Conservation (phyloP, 2,888 invertebrate genomes). For the Ariolimax columbianus region DNA sequence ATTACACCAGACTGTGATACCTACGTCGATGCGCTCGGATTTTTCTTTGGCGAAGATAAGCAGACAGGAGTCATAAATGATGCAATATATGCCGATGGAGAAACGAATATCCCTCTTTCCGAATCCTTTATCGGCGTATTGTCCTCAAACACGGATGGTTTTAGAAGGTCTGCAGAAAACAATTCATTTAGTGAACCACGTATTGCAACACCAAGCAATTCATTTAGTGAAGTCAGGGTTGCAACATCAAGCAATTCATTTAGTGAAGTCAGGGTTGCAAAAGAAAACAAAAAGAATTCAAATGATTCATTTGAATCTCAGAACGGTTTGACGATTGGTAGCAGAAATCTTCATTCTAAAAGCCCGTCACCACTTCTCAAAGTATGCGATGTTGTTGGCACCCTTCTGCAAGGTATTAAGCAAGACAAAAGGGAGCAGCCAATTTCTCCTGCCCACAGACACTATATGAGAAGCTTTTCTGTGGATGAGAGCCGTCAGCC, state of each 20-base stretch:
- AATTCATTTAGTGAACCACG: not conserved
- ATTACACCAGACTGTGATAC: conserved; percentile 26
- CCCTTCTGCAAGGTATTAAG: not conserved
- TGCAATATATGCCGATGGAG: too few relatives aligned
- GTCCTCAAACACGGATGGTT: too few relatives aligned
- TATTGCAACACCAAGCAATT: too few relatives aligned
- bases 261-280: not conserved
- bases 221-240: not conserved
- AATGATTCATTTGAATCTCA: not conserved
- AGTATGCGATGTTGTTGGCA: conserved; percentile 13
- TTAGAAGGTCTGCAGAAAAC: not conserved
- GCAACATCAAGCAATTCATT: not conserved
- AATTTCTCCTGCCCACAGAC: conserved; percentile 6
- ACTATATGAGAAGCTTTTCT: conserved; percentile 18
- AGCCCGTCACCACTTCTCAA: not conserved
- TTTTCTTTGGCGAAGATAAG: not conserved
- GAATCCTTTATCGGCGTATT: too few relatives aligned
- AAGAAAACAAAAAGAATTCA: not conserved
- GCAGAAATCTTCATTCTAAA: too few relatives aligned
- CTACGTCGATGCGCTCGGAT: not conserved
- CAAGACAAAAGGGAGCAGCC: not conserved
- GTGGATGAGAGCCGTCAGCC: not conserved
- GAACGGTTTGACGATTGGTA: not conserved
- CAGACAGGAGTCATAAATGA: too few relatives aligned
- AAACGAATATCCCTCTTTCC: too few relatives aligned